Evolutionary conservation across 2,888 invertebrate genomes (phyloP), one percentile per base, ranked within the genome.

Genomic region (Luperina testacea): DNA sequence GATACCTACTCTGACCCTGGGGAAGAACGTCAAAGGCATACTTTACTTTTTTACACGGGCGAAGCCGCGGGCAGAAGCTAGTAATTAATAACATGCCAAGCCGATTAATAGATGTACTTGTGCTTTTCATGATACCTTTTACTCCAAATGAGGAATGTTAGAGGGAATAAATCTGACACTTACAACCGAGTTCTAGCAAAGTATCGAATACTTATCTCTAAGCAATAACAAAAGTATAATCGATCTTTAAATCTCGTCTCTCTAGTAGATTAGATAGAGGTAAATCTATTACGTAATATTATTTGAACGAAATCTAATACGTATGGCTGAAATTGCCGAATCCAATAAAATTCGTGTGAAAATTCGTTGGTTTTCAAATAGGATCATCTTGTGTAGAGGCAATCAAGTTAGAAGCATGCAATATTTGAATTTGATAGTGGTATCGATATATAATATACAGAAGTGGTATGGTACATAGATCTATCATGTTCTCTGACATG

Each of bases 331-430:
- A 82, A 81, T 69, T 74, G 76, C 67, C 65, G 67, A 81, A 80
- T 81, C 72, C 76, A 83, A 88, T 87, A 82, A 81, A 82, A 81
- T 72, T 75, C 64, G 82, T 78, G 88, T 86, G 82, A 83, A 88
- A 79, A 85, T 85, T 87, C 65, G 77, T 72, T 73, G 84, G 76
- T 85, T 81, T 86, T 84, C 68, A 76, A 79, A 87, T 82, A 67
- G 53, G 77, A 78, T 78, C 77, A 78, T 68, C 42, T 75, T 87
- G 63, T 42, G n/a, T 76, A 64, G 65, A 75, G 71, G 59, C 74
- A 81, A 83, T 82, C 71, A 64, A 79, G 77, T 77, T 67, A 75
- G 53, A 75, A 77, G 71, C 63, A 69, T 74, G 64, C 69, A 72
- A 67, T 74, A 65, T 72, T 79, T 42, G 38, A 65, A 61, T 75